Conservation (phyloP, 2,888 invertebrate species). For the Brachypalpus laphriformis region DNA sequence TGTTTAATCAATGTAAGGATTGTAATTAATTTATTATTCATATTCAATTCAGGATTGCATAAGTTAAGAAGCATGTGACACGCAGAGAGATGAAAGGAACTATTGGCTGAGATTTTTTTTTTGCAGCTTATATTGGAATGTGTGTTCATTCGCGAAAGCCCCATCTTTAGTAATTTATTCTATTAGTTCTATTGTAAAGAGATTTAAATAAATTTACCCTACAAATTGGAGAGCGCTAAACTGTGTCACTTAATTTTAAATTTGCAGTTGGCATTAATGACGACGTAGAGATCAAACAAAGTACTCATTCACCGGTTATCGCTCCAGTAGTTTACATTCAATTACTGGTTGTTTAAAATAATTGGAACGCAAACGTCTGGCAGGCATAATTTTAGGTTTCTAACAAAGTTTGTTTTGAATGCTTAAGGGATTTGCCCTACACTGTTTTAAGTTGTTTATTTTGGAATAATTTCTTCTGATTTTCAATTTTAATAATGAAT, state of each 20-base stretch:
- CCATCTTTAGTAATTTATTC: not conserved
- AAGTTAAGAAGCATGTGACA: not conserved
- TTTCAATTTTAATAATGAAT: too few relatives aligned
- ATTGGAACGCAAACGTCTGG: not conserved
- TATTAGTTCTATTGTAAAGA: conserved; percentile 2
- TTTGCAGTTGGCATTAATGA: not conserved
- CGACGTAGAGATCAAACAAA: not conserved
- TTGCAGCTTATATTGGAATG: not conserved
- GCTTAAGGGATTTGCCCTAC: not conserved
- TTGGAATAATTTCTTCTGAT: not conserved
- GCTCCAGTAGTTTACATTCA: not conserved
- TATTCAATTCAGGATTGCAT: not conserved
- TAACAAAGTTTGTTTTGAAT: not conserved
- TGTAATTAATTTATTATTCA: not conserved
- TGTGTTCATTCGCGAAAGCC: not conserved
- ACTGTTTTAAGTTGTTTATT: not conserved
- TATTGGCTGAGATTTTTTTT: not conserved
- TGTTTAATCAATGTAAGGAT: not conserved
- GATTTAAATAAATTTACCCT: conserved; percentile 1
- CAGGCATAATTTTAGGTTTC: not conserved
- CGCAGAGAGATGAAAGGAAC: not conserved
- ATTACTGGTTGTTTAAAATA: not conserved
- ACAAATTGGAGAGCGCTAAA: not conserved
- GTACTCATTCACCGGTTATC: not conserved
- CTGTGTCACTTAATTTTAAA: not conserved